A percentile compares a stretch with the other conserved stretches of the same genome.
Evolutionary conservation across 35 echinoderm and acorn worm genomes (phyloP).

Genomic region (Apostichopus japonicus): DNA sequence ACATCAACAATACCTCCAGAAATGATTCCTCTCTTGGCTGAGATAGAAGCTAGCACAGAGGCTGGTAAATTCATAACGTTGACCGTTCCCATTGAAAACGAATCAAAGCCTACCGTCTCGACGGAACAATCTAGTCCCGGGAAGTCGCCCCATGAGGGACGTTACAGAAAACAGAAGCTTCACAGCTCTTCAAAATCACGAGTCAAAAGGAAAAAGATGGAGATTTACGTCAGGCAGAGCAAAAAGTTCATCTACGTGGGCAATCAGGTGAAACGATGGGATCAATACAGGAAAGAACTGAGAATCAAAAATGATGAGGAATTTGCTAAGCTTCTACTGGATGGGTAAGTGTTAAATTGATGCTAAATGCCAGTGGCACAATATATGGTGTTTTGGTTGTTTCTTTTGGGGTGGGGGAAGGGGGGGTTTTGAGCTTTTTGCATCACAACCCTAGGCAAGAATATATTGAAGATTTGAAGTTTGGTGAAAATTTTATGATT

Average conservation of each 20-base stretch:
- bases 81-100: background rate
- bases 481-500: too few species aligned
- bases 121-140: too few species aligned
- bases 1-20: constrained; percentile 24
- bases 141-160: background rate
- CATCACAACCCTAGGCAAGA: too few species aligned
- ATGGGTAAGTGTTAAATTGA: constrained; percentile 15
- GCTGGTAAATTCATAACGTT: background rate
- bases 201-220: constrained; percentile 41
- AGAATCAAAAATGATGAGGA: constrained; percentile 36
- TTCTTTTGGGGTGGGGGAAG: too few species aligned
- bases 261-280: constrained; percentile 35
- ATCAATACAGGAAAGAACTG: constrained; percentile 41
- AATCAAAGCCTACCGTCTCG: background rate
- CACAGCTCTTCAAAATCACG: constrained; percentile 22
- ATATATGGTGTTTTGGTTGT: too few species aligned
- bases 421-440: too few species aligned
- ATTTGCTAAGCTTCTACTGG: constrained; percentile 43
- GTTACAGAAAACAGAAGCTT: background rate
- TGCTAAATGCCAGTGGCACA: background rate
- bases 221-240: background rate
- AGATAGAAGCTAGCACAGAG: constrained; percentile 29
- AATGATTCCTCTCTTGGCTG: constrained; percentile 38
- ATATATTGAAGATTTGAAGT: too few species aligned
- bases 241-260: constrained; percentile 36